A percentile compares a stretch with the other conserved stretches of the same genome.
Evolutionary conservation across 2,888 invertebrate genomes (phyloP).

Genomic region (Calameuta idolon): DNA sequence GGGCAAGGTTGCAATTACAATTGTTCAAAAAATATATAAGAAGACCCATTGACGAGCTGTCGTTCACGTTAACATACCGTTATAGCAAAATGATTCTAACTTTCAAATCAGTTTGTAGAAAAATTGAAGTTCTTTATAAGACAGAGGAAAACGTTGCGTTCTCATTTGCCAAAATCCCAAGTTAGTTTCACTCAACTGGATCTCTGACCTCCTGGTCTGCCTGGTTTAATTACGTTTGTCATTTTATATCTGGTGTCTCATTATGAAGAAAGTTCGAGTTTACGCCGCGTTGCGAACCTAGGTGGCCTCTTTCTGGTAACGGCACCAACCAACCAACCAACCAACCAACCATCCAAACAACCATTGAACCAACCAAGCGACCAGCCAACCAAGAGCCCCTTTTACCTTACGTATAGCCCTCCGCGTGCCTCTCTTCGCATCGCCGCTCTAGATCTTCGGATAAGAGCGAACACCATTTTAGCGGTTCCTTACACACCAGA

Average conservation of each 20-base stretch:
- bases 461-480: constrained; percentile 68
- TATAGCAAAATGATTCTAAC: not conserved
- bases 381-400: constrained; percentile 53
- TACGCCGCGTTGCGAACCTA: constrained; percentile 53
- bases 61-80: not conserved
- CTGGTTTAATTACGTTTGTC: constrained; percentile 62
- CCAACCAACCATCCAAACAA: constrained; percentile 34
- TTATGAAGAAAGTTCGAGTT: constrained; percentile 59
- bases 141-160: not conserved
- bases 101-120: not conserved
- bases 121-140: not conserved
- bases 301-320: constrained; percentile 64
- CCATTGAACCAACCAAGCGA: constrained; percentile 32
- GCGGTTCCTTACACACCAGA: constrained; percentile 68
- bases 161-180: not conserved
- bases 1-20: constrained; percentile 52
- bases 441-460: constrained; percentile 67
- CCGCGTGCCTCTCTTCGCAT: constrained; percentile 66
- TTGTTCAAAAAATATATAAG: constrained; percentile 29
- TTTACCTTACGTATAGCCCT: constrained; percentile 60
- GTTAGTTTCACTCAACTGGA: constrained; percentile 19
- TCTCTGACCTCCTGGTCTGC: constrained; percentile 50
- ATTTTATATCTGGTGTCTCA: constrained; percentile 54
- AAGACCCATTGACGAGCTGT: not conserved
- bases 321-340: constrained; percentile 52